Base-by-base conservation (phyloP, 2,888 invertebrate species). In the Mamestra brassicae region DNA sequence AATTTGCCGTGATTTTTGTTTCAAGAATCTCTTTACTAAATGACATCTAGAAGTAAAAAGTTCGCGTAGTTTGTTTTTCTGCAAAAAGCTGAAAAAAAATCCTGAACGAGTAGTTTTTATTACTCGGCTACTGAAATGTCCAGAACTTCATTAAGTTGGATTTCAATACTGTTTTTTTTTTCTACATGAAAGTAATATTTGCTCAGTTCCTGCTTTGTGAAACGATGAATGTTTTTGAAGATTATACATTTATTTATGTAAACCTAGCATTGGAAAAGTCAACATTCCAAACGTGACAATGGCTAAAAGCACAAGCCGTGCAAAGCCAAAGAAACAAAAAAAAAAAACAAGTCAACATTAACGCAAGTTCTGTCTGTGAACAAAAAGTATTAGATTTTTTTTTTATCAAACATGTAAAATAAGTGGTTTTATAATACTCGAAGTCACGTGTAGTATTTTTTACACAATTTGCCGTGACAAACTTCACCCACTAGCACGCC, bases 1-100 rank as follows among this genome's bases (percentile, higher is more conserved):
- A 76, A 76, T 72, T 64, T 38, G 45, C 70, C 10, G 70, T 58
- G 67, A 76, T 83, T 83, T 83, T 75, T 79, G 62, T 69, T 81
- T 62, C 42, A 69, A 77, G 67, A 64, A 71, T 65, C 76, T 70
- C 55, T 79, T 65, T 75, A 65, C 65, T 36, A 70, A 79, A 80
- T 67, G 58, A 66, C 65, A 66, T 74, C 47, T 58, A 60, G 38
- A 54, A 47, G 50, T 55, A 15, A 52, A 76, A 75, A 78, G 34
- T 42, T 74, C 13, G 42, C 42, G 13, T 15, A 17, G 65, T 54
- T 66, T 38, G 6, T 38, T 63, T 76, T 78, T 47, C 10, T 13
- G 34, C 26, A 15, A 26, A 52, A 45, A 62, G 15, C 4, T 11
- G 13, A 42, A 58, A 57, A 57, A 68, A 42, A 13, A n/a, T 13